Evolutionary conservation across 2,888 invertebrate genomes (phyloP), one percentile per base, ranked within the genome.

Genomic region (Bhutanitis thaidina): DNA sequence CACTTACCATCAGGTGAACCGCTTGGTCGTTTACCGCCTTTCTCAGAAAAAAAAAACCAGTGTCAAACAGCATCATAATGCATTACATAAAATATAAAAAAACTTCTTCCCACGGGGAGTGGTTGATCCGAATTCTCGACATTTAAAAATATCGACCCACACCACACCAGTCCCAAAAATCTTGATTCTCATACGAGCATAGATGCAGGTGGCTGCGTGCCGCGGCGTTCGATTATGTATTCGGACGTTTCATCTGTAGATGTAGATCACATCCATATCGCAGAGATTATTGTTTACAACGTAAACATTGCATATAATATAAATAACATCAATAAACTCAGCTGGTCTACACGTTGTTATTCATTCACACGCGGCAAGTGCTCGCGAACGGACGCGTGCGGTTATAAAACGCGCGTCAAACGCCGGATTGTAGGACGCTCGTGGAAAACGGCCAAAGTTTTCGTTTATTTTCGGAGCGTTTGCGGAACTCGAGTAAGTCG

Each of bases 401-500:
- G 9, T 40, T 27, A 29, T 7, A 5, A 13, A 34, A 39, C 43
- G 43, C 34, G 3, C 32, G 20, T 16, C n/a, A 43, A 43, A 41
- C 30, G 40, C 40, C 40, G 27, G 12, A 13, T n/a, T 40, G 10
- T 40, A 12, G 7, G 8, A 29, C 14, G n/a, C 20, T 15, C 49
- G 53, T 53, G 53, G 53, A 50, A 10, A 12, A 15, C 34, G 32
- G 55, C 55, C 55, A 55, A 55, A 49, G 48, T 36, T 41, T 40
- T 39, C 30, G 8, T 49, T 43, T 55, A 55, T 55, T 52, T 49
- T 52, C 4, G 52, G 46, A 46, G 10, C 15, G 39, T 34, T 46
- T 40, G 27, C 43, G 54, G 43, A 49, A 46, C 34, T 43, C 12
- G 4, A 34, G 25, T 39, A 10, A 39, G 32, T 20, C 10, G 16